These are phyloP conservation scores for Dicrostonyx torquatus DNA, from an alignment of 2,797 vertebrate genomes.

Conservation along the genomic window DNA sequence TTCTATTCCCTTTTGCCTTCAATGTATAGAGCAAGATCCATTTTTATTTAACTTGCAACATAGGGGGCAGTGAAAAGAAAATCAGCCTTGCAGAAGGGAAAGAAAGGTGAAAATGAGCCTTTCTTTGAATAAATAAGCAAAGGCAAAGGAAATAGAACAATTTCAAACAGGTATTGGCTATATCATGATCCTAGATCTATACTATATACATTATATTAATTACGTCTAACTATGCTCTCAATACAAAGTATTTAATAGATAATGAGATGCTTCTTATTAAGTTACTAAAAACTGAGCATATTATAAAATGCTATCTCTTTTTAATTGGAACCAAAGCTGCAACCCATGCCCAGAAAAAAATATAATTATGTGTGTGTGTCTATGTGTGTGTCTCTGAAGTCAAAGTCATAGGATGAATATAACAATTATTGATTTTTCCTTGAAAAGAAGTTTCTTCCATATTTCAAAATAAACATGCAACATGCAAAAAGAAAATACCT, in stretches of 20 bases:
- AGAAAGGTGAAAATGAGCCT: not conserved
- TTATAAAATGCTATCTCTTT: not conserved
- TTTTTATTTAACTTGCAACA: not conserved
- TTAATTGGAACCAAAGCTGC: not conserved
- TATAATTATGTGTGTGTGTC: not conserved
- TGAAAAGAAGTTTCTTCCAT: not conserved
- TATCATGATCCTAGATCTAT: not conserved
- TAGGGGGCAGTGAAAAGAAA: not conserved
- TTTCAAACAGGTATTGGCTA: not conserved
- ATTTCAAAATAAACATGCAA: constrained; percentile 83
- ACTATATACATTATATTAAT: not conserved
- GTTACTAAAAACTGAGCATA: constrained; percentile 7
- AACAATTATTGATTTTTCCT: not conserved
- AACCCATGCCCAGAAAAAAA: not conserved
- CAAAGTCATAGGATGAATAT: not conserved
- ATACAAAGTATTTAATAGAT: not conserved
- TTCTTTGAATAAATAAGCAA: not conserved
- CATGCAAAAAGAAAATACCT: constrained; percentile 89
- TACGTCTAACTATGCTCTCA: not conserved
- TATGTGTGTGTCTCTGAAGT: not conserved
- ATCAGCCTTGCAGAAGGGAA: not conserved
- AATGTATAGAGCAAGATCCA: not conserved
- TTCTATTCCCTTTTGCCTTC: not conserved
- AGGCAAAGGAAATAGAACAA: not conserved
- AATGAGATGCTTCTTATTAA: not conserved